Evolutionary conservation across 2,888 invertebrate genomes (phyloP), one percentile per base, ranked within the genome.

Genomic region (Ophion ellenae): DNA sequence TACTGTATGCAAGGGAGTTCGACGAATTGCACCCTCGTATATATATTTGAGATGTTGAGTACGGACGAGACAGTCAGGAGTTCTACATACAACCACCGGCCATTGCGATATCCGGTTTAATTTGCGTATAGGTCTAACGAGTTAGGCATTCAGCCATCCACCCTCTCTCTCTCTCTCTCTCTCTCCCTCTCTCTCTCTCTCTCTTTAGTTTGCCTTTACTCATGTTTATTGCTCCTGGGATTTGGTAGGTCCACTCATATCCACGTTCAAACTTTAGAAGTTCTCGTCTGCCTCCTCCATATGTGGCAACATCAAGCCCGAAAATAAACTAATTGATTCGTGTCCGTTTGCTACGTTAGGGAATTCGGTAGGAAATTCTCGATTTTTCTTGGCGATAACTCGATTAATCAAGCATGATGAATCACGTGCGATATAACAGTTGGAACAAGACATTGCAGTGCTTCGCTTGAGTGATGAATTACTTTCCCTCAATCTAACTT

Each of bases 51-150:
- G 57, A 66, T 32, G 47, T 59, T 61, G 67, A n/a, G 61, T 63
- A 67, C 59, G 59, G 47, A 59, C 71, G 74, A 77, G 71, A 80
- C 80, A 63, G 71, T 76, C 82, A 59, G 67, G 40, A 81, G 64
- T 66, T 80, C 24, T 10, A 59, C 28, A 20, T 71, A 77, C 76
- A 67, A 57, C 57, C 47, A 45, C 20, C 28, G 61, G 28, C n/a
- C 14, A 66, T 64, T 14, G 17, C 63, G 28, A 77, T 17, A 53
- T 63, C 45, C 69, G 28, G 57, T n/a, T 77, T 78, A 70, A 81
- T 86, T 86, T 81, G 81, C 74, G 83, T 64, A 86, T 63, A 57
- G 59, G 66, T 69, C 66, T 61, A 57, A 76, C 70, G 61, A 69
- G 47, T 74, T 83, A 81, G 73, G 70, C 81, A 77, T 83, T 76